phyloP scores from a whole-genome alignment of 2,113 vertebrate species.

The Seriola quinqueradiata region DNA sequence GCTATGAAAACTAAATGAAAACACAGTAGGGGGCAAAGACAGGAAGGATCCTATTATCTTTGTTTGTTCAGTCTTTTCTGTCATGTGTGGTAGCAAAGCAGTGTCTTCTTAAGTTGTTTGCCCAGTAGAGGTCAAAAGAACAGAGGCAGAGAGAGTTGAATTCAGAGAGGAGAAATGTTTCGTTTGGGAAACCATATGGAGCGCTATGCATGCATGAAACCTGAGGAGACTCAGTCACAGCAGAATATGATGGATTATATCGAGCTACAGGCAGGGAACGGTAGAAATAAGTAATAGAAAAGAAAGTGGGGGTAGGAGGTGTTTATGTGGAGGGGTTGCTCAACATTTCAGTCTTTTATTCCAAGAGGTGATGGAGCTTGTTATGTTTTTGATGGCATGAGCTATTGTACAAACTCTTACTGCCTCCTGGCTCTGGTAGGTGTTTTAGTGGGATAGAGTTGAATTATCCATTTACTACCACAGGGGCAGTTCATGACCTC shows the following conservation, averaged over 20 bases:
- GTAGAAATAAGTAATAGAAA: slow-evolving; percentile 65
- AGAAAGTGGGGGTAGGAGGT: slow-evolving; percentile 53
- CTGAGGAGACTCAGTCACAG: slow-evolving; percentile 33
- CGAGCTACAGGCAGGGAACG: slow-evolving; percentile 46
- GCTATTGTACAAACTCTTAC: slow-evolving; percentile 60
- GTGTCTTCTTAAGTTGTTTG: slow-evolving; percentile 34
- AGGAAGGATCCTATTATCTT: slow-evolving; percentile 6
- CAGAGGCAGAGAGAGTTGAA: slow-evolving; percentile 36
- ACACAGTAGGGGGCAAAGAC: neutral
- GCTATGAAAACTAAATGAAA: slow-evolving; percentile 21
- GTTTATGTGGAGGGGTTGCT: slow-evolving; percentile 49
- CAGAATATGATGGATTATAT: slow-evolving; percentile 69
- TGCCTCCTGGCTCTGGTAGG: slow-evolving; percentile 59
- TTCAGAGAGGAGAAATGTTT: slow-evolving; percentile 42
- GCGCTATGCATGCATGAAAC: slow-evolving; percentile 33
- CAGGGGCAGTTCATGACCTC: slow-evolving; percentile 72
- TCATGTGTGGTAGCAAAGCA: neutral
- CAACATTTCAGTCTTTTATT: slow-evolving; percentile 58
- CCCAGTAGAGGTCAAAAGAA: slow-evolving; percentile 49
- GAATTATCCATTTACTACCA: slow-evolving; percentile 81
- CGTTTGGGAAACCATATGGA: slow-evolving; percentile 42
- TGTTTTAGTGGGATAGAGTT: slow-evolving; percentile 77
- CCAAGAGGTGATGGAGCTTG: slow-evolving; percentile 67
- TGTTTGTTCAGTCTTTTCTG: slow-evolving; percentile 20
- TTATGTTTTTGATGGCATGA: slow-evolving; percentile 71